A percentile compares a stretch with the other conserved stretches of the same genome.
Evolutionary conservation across 2,113 vertebrate species (phyloP).

Genomic region (Malaclemys terrapin): DNA sequence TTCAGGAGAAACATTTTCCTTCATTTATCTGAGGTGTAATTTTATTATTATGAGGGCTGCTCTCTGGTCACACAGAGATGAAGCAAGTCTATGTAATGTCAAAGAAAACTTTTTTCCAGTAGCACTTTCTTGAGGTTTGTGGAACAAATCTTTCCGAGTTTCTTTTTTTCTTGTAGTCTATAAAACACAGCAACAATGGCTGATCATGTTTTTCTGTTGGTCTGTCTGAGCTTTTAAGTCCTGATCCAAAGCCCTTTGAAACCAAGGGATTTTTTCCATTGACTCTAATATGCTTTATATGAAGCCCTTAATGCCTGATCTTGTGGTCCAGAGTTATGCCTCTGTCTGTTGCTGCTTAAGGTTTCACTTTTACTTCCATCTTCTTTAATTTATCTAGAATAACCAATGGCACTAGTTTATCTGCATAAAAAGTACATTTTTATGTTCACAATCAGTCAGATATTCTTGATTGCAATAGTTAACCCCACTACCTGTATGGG

Average conservation of each 20-base stretch:
- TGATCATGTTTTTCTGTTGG: background rate
- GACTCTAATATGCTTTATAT: background rate
- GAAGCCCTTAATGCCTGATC: background rate
- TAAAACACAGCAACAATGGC: background rate
- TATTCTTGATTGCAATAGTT: background rate
- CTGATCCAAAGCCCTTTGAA: background rate
- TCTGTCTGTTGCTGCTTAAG: background rate
- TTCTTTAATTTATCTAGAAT: background rate
- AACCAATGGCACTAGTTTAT: background rate
- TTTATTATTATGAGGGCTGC: background rate
- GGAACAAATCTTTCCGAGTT: background rate
- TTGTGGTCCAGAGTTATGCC: background rate
- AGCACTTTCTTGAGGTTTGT: background rate
- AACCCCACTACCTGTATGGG: background rate
- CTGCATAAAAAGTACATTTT: background rate
- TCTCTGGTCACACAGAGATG: background rate
- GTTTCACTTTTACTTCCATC: background rate
- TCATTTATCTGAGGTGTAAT: background rate
- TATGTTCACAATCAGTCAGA: background rate
- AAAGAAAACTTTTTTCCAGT: background rate
- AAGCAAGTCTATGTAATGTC: fast-evolving
- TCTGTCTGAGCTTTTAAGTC: background rate
- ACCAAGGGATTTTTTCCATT: background rate
- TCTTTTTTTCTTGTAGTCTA: background rate
- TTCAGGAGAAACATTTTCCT: background rate